phyloP scores from a whole-genome alignment of 1,140 invertebrate species.

The Ceratosolen solmsi region DNA sequence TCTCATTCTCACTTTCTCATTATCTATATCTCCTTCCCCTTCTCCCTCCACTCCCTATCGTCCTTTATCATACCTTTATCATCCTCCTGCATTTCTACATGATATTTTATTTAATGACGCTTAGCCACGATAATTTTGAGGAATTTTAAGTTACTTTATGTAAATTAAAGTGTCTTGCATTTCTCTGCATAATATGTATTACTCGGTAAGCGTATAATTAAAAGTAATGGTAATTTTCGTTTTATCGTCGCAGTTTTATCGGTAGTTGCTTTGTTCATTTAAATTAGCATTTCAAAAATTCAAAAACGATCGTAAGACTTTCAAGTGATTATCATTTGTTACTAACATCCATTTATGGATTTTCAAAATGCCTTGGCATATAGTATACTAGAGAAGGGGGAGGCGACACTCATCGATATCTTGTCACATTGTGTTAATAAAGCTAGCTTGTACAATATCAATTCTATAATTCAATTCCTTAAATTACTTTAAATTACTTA shows the following conservation, averaged over 20 bases:
- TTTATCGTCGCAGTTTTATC: neutral
- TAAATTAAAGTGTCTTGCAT: neutral
- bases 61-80: too few relatives aligned
- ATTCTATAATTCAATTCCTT: neutral
- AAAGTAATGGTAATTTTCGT: constrained; percentile 10
- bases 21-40: neutral
- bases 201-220: neutral
- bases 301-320: constrained; percentile 45
- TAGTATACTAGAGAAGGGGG: too few relatives aligned
- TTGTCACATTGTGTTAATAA: too few relatives aligned
- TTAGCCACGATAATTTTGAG: neutral
- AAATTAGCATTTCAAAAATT: constrained; percentile 35
- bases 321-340: constrained; percentile 54
- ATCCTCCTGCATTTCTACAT: neutral
- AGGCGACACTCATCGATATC: too few relatives aligned
- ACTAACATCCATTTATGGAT: neutral
- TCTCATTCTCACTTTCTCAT: neutral
- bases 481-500: too few relatives aligned
- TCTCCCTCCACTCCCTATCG: neutral
- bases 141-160: neutral
- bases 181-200: neutral
- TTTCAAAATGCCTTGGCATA: constrained; percentile 7
- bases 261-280: neutral
- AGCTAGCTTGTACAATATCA: neutral
- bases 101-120: neutral